These are phyloP conservation scores for Platichthys flesus DNA, from an alignment of 2,113 vertebrate species.

Conservation along the genomic window DNA sequence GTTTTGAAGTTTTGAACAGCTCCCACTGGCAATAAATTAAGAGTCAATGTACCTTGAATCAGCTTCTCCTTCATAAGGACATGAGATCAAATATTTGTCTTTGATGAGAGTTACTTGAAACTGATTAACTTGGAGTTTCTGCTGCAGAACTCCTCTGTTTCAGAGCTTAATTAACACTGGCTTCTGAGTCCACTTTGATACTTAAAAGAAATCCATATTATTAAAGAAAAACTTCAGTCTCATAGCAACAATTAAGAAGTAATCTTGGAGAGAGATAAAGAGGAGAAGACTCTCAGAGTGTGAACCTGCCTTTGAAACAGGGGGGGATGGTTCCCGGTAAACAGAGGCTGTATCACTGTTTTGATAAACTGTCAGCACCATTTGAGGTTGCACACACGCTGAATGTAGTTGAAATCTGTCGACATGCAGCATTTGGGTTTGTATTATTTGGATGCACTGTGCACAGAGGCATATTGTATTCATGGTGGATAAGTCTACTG, in stretches of 20 bases:
- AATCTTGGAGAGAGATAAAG: neutral
- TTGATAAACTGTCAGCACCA: neutral
- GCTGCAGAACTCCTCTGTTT: neutral
- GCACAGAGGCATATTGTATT: neutral
- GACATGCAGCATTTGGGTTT: neutral
- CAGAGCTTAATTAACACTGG: slow-evolving; percentile 25
- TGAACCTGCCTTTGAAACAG: neutral
- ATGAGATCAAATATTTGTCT: slow-evolving; percentile 20
- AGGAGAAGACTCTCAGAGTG: neutral
- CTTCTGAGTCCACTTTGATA: slow-evolving; percentile 4
- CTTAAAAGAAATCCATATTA: slow-evolving; percentile 26
- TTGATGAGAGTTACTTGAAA: slow-evolving; percentile 1
- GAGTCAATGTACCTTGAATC: neutral
- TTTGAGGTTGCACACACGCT: neutral
- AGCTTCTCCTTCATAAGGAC: neutral
- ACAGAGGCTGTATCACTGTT: no score
- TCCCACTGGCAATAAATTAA: slow-evolving; percentile 2
- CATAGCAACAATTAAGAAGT: slow-evolving; percentile 41
- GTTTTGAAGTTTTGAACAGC: neutral
- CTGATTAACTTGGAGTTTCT: neutral
- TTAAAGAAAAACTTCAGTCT: slow-evolving; percentile 21
- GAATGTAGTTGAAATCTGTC: neutral
- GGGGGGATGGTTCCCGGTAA: no score
- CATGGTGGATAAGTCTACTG: neutral
- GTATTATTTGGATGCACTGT: neutral